phyloP scores from a whole-genome alignment of 2,113 vertebrate genomes.

The Alethe diademata region DNA sequence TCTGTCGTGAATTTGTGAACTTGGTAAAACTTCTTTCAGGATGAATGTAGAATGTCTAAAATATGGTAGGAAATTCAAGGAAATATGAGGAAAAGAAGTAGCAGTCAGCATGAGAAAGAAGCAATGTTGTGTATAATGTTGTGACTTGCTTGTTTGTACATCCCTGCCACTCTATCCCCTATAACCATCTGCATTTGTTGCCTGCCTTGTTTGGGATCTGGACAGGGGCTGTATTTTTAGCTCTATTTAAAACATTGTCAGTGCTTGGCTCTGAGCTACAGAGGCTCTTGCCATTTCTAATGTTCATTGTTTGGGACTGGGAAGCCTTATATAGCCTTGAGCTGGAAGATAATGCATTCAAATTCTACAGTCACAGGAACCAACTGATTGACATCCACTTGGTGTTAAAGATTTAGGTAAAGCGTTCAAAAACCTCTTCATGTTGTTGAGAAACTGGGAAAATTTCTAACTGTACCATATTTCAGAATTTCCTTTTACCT shows the following conservation, averaged over 20 bases:
- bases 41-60: background rate
- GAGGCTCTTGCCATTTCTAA: background rate
- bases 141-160: background rate
- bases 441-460: background rate
- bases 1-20: background rate
- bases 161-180: background rate
- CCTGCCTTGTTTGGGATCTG: slow-evolving; percentile 23
- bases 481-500: background rate
- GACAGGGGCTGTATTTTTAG: slow-evolving; percentile 23
- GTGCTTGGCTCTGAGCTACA: slow-evolving; percentile 17
- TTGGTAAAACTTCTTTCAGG: background rate
- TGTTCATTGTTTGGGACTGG: slow-evolving; percentile 4
- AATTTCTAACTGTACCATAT: background rate
- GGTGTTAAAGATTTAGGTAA: background rate
- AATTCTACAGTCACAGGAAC: background rate
- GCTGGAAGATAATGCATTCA: background rate
- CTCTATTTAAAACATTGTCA: slow-evolving; percentile 12
- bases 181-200: background rate
- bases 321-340: slow-evolving; percentile 25
- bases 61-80: background rate
- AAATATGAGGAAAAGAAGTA: background rate
- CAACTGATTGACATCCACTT: background rate
- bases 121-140: background rate
- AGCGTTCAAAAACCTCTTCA: background rate
- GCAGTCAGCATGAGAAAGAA: background rate